phyloP scores from a whole-genome alignment of 2,888 invertebrate species.

The Phasia obesa region DNA sequence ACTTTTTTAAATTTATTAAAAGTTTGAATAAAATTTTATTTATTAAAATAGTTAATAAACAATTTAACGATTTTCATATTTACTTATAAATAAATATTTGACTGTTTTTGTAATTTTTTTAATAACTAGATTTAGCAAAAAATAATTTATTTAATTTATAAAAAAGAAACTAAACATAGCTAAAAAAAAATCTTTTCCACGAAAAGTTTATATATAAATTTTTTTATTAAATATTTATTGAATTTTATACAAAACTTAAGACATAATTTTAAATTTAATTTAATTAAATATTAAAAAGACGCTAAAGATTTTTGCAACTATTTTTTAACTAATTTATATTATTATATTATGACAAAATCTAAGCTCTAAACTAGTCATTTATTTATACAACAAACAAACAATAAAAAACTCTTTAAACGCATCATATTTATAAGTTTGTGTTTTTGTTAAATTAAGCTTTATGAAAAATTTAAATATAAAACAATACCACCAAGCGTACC shows the following conservation, averaged over 20 bases:
- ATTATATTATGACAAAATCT: constrained; percentile 11
- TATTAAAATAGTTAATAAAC: not conserved
- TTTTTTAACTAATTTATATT: constrained; percentile 17
- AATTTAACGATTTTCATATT: not conserved
- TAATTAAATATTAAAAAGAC: constrained; percentile 60
- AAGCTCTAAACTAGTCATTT: constrained; percentile 64
- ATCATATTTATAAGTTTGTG: constrained; percentile 19
- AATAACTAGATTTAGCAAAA: constrained; percentile 27
- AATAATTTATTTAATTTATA: not conserved
- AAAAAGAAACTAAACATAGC: constrained; percentile 15
- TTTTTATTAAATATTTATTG: constrained; percentile 26
- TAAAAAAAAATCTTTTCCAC: constrained; percentile 67
- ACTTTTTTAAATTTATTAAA: not conserved
- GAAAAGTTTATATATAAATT: constrained; percentile 64
- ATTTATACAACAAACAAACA: constrained; percentile 23
- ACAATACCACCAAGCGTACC: constrained; percentile 70
- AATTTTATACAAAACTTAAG: constrained; percentile 53
- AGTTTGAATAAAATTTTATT: not conserved
- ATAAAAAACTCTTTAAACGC: constrained; percentile 14
- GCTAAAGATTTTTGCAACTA: constrained; percentile 47
- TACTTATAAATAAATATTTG: no score
- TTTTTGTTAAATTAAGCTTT: constrained; percentile 61
- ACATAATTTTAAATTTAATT: constrained; percentile 39
- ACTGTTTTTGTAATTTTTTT: not conserved
- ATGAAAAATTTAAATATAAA: constrained; percentile 72